Percentiles rank a stretch among this genome's conserved stretches.
Conservation (phyloP, 2,888 invertebrate genomes). For the Clivina fossor region DNA sequence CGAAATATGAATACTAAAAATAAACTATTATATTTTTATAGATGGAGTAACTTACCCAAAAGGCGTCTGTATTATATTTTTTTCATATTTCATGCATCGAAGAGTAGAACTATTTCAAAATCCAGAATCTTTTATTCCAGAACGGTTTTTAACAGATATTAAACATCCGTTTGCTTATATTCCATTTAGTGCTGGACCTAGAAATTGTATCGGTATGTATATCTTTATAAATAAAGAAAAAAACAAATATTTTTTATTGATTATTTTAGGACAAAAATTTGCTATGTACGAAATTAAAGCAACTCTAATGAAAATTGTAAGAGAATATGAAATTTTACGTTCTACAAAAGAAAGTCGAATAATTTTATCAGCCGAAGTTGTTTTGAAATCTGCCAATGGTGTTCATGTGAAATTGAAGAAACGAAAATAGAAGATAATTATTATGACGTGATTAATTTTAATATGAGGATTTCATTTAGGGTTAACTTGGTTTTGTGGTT, state of each 20-base stretch:
- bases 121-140: slow-evolving; percentile 48
- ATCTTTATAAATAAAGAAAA: no score
- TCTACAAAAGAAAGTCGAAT: slow-evolving; percentile 44
- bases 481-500: no score
- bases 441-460: no score
- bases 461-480: no score
- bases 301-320: slow-evolving; percentile 46
- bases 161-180: slow-evolving; percentile 45
- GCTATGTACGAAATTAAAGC: slow-evolving; percentile 52
- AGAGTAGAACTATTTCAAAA: slow-evolving; percentile 22
- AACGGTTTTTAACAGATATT: slow-evolving; percentile 50
- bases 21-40: slow-evolving; percentile 10
- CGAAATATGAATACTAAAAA: no score
- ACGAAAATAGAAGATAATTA: no score
- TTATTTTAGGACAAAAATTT: slow-evolving; percentile 50
- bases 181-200: slow-evolving; percentile 27
- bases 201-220: slow-evolving; percentile 28
- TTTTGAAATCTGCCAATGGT: slow-evolving; percentile 39
- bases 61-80: slow-evolving; percentile 3
- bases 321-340: slow-evolving; percentile 48
- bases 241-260: no score
- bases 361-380: slow-evolving; percentile 38
- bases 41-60: slow-evolving; percentile 21
- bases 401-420: slow-evolving; percentile 41
- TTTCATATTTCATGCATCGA: slow-evolving; percentile 24